phyloP scores from a whole-genome alignment of 2,797 vertebrate species.

The Sebastes itinus region DNA sequence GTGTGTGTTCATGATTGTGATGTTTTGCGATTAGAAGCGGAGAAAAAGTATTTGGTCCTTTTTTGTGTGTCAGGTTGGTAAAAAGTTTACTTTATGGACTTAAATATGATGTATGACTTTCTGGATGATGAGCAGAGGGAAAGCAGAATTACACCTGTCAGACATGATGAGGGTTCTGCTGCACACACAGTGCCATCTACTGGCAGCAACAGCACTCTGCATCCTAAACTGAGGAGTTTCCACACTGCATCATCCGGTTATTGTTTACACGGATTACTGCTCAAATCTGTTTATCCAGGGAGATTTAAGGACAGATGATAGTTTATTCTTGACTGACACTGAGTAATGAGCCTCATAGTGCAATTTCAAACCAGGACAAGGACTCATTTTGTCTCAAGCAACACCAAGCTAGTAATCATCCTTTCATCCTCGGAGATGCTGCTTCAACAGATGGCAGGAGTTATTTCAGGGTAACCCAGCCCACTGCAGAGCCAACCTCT shows the following conservation, averaged over 20 bases:
- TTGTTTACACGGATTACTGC: conserved; percentile 8
- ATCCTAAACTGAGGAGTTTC: neutral
- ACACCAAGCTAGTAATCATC: conserved; percentile 37
- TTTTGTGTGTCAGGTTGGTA: neutral
- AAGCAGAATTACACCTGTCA: neutral
- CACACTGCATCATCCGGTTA: neutral
- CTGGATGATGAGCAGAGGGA: neutral
- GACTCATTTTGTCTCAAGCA: conserved; percentile 44
- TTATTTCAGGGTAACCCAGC: conserved; percentile 61
- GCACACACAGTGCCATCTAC: conserved; percentile 72
- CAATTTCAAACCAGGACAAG: conserved; percentile 32
- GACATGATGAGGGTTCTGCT: conserved; percentile 1
- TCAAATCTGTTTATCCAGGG: conserved; percentile 28
- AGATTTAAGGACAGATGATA: conserved; percentile 26
- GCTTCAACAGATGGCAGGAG: conserved; percentile 68
- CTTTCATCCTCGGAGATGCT: conserved; percentile 55
- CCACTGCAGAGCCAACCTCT: conserved; percentile 23
- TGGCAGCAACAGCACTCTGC: conserved; percentile 35
- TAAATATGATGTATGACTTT: neutral
- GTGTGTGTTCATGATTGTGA: neutral
- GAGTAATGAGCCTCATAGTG: conserved; percentile 27
- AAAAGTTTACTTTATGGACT: neutral
- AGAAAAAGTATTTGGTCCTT: neutral
- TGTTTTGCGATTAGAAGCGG: neutral
- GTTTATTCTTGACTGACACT: conserved; percentile 16